Evolutionary conservation across 2,113 vertebrate genomes (phyloP), one percentile per base, ranked within the genome.

Genomic region (Anolis carolinensis): DNA sequence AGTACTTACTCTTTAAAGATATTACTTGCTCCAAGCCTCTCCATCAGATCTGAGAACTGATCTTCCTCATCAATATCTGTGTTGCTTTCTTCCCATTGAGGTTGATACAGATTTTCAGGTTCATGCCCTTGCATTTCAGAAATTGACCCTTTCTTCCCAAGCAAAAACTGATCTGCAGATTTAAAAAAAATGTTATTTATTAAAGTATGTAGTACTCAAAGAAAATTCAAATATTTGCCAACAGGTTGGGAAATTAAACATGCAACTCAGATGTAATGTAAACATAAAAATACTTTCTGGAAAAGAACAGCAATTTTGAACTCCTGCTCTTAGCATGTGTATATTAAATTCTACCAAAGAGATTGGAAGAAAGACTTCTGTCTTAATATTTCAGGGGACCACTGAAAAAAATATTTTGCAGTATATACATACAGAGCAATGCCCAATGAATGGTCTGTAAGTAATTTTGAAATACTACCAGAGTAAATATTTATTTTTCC

Each of bases 1-100:
- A 88, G 73, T 59, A 97, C 98, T 98, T 96, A 99, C 98, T 98
- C 97, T 92, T 98, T 96, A 91, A 98, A 96, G 89, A 97, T 85
- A 0, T 92, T 97, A 81, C 95, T 96, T 68, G 97, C 97, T 85
- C 98, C 98, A 7, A 99, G 96, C 32, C 75, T 95, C 79, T 98
- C 97, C 97, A 99, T 97, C 16, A 99, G 95, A 94, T 93, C 93
- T 87, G 94, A 94, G 91, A 99, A 99, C 82, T 98, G 97, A 59
- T 96, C 98, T 36, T 97, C 97, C 8, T 97, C 93, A 7, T 59
- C 82, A 34, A 14, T 39, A 1, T 55, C 65, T 1, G 32, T 88
- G 50, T 68, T 1, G 5, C 21, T 90, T 76, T 96, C 94, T 16
- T 95, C 86, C 48, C 94, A 95, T 73, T 93, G 93, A 76, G 89